phyloP scores from a whole-genome alignment of 2,888 invertebrate genomes.

The Acanthococcus lagerstroemiae region DNA sequence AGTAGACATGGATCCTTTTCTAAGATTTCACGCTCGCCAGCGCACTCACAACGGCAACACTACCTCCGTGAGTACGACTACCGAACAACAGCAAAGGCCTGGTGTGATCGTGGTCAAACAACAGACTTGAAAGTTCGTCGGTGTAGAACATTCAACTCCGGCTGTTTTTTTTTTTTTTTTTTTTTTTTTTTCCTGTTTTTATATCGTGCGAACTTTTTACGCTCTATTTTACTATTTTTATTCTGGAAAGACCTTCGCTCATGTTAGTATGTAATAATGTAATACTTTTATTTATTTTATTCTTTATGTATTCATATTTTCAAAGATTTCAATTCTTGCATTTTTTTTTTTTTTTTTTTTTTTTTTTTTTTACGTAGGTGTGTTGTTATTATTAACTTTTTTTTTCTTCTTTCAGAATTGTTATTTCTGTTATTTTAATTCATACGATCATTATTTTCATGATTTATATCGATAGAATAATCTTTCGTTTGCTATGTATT shows the following conservation, averaged over 20 bases:
- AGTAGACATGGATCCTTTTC: conserved; percentile 48
- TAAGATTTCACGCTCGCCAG: conserved; percentile 47
- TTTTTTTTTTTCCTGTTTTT: conserved; percentile 18
- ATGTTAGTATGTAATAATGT: conserved; percentile 7
- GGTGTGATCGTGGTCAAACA: conserved; percentile 87
- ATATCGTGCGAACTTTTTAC: conserved; percentile 27
- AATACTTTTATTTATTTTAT: conserved; percentile 15
- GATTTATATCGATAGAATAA: too few species aligned
- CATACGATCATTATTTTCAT: too few species aligned
- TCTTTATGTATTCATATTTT: conserved; percentile 5
- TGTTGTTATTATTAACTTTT: too few species aligned
- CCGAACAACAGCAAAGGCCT: conserved; percentile 62
- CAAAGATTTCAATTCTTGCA: background rate
- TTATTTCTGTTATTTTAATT: too few species aligned
- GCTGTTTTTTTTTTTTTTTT: conserved; percentile 17
- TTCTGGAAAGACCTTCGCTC: conserved; percentile 23
- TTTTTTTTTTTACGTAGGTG: too few species aligned
- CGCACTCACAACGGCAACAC: conserved; percentile 41
- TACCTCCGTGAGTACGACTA: conserved; percentile 39
- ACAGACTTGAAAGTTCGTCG: conserved; percentile 37
- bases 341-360: background rate
- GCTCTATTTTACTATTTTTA: conserved; percentile 27
- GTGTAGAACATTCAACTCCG: background rate
- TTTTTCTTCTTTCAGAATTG: too few species aligned
- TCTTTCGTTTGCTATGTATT: too few species aligned